These are phyloP conservation scores for Drosophila lutescens DNA, from an alignment of 2,888 invertebrate genomes.

Conservation along the genomic window DNA sequence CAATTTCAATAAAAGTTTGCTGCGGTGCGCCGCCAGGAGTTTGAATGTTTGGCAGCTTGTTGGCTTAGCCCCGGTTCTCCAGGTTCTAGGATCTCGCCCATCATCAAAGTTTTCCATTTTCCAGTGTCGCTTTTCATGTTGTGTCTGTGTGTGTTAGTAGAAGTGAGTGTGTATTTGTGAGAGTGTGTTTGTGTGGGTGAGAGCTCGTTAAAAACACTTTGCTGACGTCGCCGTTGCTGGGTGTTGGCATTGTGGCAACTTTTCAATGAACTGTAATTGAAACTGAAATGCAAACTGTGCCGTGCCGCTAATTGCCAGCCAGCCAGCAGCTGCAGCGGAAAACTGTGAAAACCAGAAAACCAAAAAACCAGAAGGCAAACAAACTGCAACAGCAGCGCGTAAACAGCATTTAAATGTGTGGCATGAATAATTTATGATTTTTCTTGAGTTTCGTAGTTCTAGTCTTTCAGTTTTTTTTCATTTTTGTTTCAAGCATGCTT, in stretches of 20 bases:
- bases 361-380: slow-evolving; percentile 36
- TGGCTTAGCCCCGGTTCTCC: slow-evolving; percentile 62
- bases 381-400: slow-evolving; percentile 34
- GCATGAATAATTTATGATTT: slow-evolving; percentile 76
- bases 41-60: slow-evolving; percentile 69
- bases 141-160: slow-evolving; percentile 12
- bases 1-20: slow-evolving; percentile 78
- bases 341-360: slow-evolving; percentile 13
- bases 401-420: slow-evolving; percentile 65
- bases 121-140: slow-evolving; percentile 36
- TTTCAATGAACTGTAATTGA: slow-evolving; percentile 78
- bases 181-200: slow-evolving; percentile 20
- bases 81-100: slow-evolving; percentile 32
- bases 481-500: slow-evolving; percentile 47
- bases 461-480: slow-evolving; percentile 32
- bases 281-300: slow-evolving; percentile 70
- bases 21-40: slow-evolving; percentile 22
- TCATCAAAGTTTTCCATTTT: slow-evolving; percentile 60
- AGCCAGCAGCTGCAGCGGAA: slow-evolving; percentile 33
- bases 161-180: slow-evolving; percentile 14
- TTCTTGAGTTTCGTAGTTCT: slow-evolving; percentile 34
- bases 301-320: slow-evolving; percentile 73
- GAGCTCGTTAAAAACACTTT: slow-evolving; percentile 78
- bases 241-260: slow-evolving; percentile 70
- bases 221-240: slow-evolving; percentile 58